phyloP scores from a whole-genome alignment of 2,797 vertebrate genomes.

The Onychomys arenicola region DNA sequence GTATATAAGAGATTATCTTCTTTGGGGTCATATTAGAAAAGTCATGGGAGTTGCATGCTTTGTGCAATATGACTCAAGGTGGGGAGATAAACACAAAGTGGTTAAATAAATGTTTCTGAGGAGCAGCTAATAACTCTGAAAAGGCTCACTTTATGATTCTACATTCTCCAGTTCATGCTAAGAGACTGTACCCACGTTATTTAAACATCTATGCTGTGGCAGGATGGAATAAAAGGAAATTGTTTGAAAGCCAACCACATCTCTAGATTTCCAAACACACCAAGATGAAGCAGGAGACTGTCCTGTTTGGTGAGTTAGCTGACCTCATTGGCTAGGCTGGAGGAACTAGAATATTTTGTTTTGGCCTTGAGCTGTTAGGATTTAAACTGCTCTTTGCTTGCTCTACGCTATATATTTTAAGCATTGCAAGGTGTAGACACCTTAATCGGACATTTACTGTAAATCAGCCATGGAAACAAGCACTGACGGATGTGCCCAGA shows the following conservation, averaged over 20 bases:
- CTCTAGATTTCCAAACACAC: not conserved
- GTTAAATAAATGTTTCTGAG: not conserved
- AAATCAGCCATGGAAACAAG: conserved; percentile 72
- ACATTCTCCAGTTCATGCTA: conserved; percentile 29
- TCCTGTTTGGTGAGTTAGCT: not conserved
- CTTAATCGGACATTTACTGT: conserved; percentile 69
- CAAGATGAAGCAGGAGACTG: not conserved
- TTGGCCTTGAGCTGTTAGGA: conserved; percentile 52
- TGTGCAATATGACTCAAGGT: not conserved
- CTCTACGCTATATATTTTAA: conserved; percentile 26
- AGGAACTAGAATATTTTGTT: not conserved
- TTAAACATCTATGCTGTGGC: conserved; percentile 22
- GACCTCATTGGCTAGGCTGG: not conserved
- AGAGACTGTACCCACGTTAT: not conserved
- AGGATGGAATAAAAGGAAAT: not conserved
- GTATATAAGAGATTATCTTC: not conserved
- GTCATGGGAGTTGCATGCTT: not conserved
- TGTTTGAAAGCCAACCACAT: conserved; percentile 30
- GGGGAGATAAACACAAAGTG: not conserved
- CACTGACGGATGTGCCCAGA: conserved; percentile 45
- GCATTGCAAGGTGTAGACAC: not conserved
- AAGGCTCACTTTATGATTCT: not conserved
- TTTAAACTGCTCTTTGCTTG: not conserved
- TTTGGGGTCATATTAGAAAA: conserved; percentile 41
- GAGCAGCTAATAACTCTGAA: not conserved